Percentiles rank a stretch among this genome's conserved stretches.
phyloP scores from a whole-genome alignment of 2,888 invertebrate species.

The Tetropium fuscum region DNA sequence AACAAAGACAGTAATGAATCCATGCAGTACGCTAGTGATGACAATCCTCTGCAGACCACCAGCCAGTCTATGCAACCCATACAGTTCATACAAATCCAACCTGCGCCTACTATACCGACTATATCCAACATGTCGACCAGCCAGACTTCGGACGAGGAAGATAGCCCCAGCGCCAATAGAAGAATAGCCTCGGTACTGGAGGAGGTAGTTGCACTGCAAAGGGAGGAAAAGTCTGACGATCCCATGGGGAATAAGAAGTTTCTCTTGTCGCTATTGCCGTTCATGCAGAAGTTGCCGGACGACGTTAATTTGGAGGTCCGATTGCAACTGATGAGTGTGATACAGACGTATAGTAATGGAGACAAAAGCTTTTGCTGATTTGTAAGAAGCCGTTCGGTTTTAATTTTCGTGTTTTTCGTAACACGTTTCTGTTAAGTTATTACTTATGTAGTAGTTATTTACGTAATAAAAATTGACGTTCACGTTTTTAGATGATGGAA shows the following conservation, averaged over 20 bases:
- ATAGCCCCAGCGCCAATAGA: slow-evolving; percentile 8
- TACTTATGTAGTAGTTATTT: too few species aligned
- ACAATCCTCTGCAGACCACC: slow-evolving; percentile 21
- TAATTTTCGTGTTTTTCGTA: too few species aligned
- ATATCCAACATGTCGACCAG: neutral
- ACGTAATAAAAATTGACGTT: too few species aligned
- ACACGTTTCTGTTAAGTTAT: too few species aligned
- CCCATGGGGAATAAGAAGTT: slow-evolving; percentile 56
- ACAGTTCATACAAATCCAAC: slow-evolving; percentile 45
- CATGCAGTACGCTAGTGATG: slow-evolving; percentile 23
- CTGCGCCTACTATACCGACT: slow-evolving; percentile 21
- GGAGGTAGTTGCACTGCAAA: slow-evolving; percentile 48
- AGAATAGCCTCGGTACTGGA: slow-evolving; percentile 42
- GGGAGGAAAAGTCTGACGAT: slow-evolving; percentile 52
- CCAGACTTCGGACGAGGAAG: slow-evolving; percentile 11
- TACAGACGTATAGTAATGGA: slow-evolving; percentile 47
- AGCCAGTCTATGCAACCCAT: slow-evolving; percentile 29
- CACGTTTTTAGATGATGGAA: too few species aligned
- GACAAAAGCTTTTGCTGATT: slow-evolving; percentile 24
- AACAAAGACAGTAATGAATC: slow-evolving; percentile 38
- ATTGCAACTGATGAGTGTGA: slow-evolving; percentile 53
- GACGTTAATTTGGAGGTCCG: slow-evolving; percentile 57
- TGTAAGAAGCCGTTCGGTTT: too few species aligned
- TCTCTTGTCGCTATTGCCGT: slow-evolving; percentile 54
- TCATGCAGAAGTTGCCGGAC: slow-evolving; percentile 55